Percentiles rank a stretch among this genome's conserved stretches.
Evolutionary conservation across 2,797 vertebrate species (phyloP).

Genomic region (Anguilla obscura): DNA sequence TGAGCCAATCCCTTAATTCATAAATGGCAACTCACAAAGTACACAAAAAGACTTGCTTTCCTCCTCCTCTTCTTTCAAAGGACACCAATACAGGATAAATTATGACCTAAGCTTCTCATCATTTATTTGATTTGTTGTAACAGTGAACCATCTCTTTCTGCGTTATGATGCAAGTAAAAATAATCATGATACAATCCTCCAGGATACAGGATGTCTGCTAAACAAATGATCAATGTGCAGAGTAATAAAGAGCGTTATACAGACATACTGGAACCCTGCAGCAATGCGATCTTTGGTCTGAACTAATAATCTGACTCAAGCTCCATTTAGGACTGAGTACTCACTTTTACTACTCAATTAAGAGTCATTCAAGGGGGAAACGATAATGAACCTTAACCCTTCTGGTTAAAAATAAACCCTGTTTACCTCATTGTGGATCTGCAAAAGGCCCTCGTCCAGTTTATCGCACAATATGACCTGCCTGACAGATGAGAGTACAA

Average conservation of each 20-base stretch:
- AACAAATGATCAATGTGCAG: neutral
- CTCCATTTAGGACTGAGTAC: neutral
- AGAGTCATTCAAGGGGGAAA: slow-evolving; percentile 7
- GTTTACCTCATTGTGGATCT: neutral
- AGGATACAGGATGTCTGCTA: neutral
- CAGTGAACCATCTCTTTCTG: neutral
- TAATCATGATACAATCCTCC: neutral
- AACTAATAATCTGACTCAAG: neutral
- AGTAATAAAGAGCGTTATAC: neutral
- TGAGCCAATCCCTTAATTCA: neutral
- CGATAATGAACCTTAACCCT: neutral
- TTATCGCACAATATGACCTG: neutral
- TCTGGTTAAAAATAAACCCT: slow-evolving; percentile 22
- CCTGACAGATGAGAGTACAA: neutral
- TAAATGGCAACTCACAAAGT: neutral
- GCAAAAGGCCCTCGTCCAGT: neutral
- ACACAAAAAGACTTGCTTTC: neutral
- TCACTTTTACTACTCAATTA: slow-evolving; percentile 21
- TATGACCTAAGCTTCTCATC: neutral
- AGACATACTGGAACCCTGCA: neutral
- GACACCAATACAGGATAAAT: neutral
- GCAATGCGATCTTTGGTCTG: neutral
- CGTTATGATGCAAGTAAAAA: neutral
- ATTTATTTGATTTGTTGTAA: neutral
- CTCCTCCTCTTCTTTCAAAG: neutral